Evolutionary conservation across 2,797 vertebrate species (phyloP).

Genomic region (Sebastes hubbsi): DNA sequence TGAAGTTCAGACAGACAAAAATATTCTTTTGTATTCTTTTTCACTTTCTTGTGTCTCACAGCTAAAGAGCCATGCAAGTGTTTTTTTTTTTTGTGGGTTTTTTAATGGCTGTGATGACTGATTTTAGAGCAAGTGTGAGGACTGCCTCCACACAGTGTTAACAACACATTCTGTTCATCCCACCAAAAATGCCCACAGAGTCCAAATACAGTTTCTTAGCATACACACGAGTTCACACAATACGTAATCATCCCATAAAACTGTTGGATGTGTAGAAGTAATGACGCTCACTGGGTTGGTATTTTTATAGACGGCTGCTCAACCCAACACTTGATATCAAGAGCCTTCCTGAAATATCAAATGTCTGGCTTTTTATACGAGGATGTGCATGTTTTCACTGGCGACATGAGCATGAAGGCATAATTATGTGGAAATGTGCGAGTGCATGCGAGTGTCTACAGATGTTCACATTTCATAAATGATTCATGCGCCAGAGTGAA

Average conservation of each 20-base stretch:
- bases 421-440: constrained; percentile 8
- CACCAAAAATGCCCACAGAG: constrained; percentile 43
- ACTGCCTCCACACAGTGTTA: constrained; percentile 64
- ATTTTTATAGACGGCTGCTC: not conserved
- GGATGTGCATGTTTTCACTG: not conserved
- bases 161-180: constrained; percentile 65
- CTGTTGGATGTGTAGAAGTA: not conserved
- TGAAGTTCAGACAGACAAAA: constrained; percentile 25
- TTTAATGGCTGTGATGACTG: constrained; percentile 51
- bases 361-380: not conserved
- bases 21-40: constrained; percentile 9
- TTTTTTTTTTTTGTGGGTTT: not conserved
- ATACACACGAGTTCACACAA: constrained; percentile 19
- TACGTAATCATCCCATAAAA: not conserved
- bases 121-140: constrained; percentile 63
- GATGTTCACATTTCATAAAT: constrained; percentile 29
- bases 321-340: not conserved
- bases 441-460: constrained; percentile 9
- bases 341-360: not conserved
- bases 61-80: constrained; percentile 17
- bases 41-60: constrained; percentile 21
- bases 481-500: constrained; percentile 27
- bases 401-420: not conserved
- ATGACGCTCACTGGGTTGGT: not conserved
- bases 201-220: constrained; percentile 38